A percentile compares a stretch with the other conserved stretches of the same genome.
phyloP scores from a whole-genome alignment of 2,113 vertebrate genomes.

The Romanogobio albipinnatus region DNA sequence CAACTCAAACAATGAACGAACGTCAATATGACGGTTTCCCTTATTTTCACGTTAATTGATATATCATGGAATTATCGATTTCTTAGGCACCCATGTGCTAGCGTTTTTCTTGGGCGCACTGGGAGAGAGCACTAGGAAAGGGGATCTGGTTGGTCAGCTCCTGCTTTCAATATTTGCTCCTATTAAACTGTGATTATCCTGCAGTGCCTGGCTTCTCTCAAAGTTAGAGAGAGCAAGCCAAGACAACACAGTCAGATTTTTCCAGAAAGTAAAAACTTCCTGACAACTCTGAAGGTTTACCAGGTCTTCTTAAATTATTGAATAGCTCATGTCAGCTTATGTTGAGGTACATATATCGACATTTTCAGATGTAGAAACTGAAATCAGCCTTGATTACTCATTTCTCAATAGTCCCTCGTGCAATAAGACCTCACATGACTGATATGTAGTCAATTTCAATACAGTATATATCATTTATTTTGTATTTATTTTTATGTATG shows the following conservation, averaged over 20 bases:
- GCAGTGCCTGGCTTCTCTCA: conserved; percentile 78
- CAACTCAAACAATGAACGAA: conserved; percentile 59
- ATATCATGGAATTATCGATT: conserved; percentile 66
- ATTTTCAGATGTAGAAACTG: background rate
- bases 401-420: background rate
- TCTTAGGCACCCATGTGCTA: conserved; percentile 70
- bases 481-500: background rate
- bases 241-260: conserved; percentile 58
- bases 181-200: conserved; percentile 80
- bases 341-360: background rate
- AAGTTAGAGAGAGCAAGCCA: conserved; percentile 67
- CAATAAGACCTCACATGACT: background rate
- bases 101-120: conserved; percentile 67
- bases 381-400: background rate
- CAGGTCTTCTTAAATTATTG: conserved; percentile 11
- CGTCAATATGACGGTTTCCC: conserved; percentile 50
- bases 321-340: conserved; percentile 48
- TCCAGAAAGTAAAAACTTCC: conserved; percentile 76
- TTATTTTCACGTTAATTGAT: conserved; percentile 66
- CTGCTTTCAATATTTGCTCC: conserved; percentile 79
- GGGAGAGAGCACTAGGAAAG: conserved; percentile 52
- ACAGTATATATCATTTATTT: background rate
- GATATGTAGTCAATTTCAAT: background rate
- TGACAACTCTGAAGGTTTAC: conserved; percentile 53
- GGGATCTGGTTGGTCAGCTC: conserved; percentile 65